Evolutionary conservation across 2,888 invertebrate genomes (phyloP).

Genomic region (Plutella xylostella): DNA sequence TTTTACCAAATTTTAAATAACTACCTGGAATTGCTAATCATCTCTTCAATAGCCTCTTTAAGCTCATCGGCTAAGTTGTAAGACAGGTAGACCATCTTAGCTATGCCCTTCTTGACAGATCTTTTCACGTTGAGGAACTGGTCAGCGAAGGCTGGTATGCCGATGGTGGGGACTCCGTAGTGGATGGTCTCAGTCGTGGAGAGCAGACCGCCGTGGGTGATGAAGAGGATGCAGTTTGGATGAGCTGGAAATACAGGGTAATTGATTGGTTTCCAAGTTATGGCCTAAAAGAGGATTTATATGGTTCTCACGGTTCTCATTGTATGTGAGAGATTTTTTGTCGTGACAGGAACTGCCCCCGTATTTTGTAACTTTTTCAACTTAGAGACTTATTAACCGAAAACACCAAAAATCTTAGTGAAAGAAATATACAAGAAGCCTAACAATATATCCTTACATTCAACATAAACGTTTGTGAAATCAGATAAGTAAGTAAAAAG

Average conservation of each 20-base stretch:
- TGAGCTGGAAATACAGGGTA: slow-evolving; percentile 28
- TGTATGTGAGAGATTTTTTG: too few relatives aligned
- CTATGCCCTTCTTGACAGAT: slow-evolving; percentile 22
- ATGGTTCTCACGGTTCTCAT: too few relatives aligned
- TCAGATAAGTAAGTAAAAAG: too few relatives aligned
- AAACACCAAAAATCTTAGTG: too few relatives aligned
- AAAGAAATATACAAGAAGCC: too few relatives aligned
- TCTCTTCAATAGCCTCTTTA: slow-evolving; percentile 20
- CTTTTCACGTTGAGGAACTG: slow-evolving; percentile 25
- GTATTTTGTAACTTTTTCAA: too few relatives aligned
- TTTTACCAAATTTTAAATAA: slow-evolving; percentile 7
- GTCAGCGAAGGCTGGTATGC: slow-evolving; percentile 41
- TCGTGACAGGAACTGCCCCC: too few relatives aligned
- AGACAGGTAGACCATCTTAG: slow-evolving; percentile 19
- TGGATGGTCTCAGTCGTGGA: slow-evolving; percentile 46
- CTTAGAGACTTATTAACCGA: too few relatives aligned
- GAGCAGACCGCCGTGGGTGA: slow-evolving; percentile 48
- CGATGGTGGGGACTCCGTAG: slow-evolving; percentile 46
- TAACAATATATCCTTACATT: too few relatives aligned
- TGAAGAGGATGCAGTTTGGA: slow-evolving; percentile 38
- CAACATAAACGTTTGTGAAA: too few relatives aligned
- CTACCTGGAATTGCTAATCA: slow-evolving; percentile 22
- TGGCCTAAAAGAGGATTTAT: too few relatives aligned
- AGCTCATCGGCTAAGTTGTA: slow-evolving; percentile 21
- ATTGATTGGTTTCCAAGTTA: too few relatives aligned